Percentiles rank a stretch among this genome's conserved stretches.
Conservation (phyloP, 2,113 vertebrate species). For the Mus pahari region DNA sequence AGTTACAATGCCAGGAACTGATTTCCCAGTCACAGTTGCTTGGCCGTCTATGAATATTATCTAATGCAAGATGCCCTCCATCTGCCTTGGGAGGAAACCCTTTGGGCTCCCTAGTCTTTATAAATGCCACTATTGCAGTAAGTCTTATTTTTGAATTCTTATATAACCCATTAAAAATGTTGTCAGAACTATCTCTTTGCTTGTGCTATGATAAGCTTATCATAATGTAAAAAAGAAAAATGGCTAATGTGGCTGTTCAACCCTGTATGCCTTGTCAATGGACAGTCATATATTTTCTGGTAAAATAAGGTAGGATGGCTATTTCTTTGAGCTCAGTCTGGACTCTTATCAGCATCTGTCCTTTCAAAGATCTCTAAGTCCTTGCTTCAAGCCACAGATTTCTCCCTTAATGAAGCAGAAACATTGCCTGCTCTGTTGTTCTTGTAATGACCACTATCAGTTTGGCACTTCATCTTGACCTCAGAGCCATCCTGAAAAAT, state of each 20-base stretch:
- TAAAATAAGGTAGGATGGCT: not conserved
- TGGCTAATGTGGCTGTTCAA: not conserved
- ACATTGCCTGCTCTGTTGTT: not conserved
- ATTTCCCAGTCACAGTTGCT: not conserved
- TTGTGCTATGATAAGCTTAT: not conserved
- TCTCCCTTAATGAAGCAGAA: not conserved
- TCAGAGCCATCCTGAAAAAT: not conserved
- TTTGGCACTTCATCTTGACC: not conserved
- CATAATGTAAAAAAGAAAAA: not conserved
- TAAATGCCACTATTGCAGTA: not conserved
- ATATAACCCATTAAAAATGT: not conserved
- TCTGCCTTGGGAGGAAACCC: not conserved
- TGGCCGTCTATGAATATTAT: not conserved
- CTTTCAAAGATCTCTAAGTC: not conserved
- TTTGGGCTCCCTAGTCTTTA: not conserved
- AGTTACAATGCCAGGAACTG: not conserved
- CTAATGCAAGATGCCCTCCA: not conserved
- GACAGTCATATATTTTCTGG: not conserved
- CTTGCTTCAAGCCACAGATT: not conserved
- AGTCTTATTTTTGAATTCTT: not conserved
- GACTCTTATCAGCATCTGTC: not conserved
- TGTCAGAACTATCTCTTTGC: not conserved
- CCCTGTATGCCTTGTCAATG: not conserved
- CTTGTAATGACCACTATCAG: not conserved
- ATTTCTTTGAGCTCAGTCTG: not conserved